phyloP scores from a whole-genome alignment of 2,113 vertebrate species.

The Xerus inauris region DNA sequence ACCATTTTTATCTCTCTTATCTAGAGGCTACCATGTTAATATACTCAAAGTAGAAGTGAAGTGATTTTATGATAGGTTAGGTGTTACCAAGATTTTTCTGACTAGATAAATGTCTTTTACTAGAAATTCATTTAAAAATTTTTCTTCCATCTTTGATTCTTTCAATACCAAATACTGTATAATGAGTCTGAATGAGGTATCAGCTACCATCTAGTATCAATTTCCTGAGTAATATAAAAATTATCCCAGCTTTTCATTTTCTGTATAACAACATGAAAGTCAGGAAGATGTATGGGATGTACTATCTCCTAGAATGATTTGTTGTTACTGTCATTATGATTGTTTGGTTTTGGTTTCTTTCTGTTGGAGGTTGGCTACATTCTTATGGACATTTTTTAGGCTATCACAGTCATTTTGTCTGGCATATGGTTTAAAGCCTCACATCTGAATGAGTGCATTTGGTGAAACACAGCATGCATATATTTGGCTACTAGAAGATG shows the following conservation, averaged over 20 bases:
- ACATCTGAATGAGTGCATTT: not conserved
- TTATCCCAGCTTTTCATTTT: not conserved
- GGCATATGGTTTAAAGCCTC: not conserved
- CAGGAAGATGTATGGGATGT: not conserved
- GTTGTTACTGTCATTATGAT: not conserved
- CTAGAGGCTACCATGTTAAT: conserved; percentile 28
- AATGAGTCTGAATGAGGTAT: not conserved
- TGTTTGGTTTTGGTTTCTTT: not conserved
- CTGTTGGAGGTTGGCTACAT: not conserved
- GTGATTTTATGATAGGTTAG: not conserved
- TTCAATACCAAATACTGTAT: not conserved
- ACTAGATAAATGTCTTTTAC: not conserved
- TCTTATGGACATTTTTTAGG: not conserved
- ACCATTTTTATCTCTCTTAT: conserved; percentile 53
- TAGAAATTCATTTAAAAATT: not conserved
- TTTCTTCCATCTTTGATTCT: not conserved
- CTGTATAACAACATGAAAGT: not conserved
- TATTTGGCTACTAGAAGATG: not conserved
- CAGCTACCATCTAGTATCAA: not conserved
- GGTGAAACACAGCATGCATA: not conserved
- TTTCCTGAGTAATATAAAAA: not conserved
- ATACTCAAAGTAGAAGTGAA: conserved; percentile 8
- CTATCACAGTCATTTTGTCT: not conserved
- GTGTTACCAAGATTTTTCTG: not conserved
- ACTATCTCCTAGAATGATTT: not conserved